These are phyloP conservation scores for Xestia c-nigrum DNA, from an alignment of 2,888 invertebrate genomes.

Conservation along the genomic window DNA sequence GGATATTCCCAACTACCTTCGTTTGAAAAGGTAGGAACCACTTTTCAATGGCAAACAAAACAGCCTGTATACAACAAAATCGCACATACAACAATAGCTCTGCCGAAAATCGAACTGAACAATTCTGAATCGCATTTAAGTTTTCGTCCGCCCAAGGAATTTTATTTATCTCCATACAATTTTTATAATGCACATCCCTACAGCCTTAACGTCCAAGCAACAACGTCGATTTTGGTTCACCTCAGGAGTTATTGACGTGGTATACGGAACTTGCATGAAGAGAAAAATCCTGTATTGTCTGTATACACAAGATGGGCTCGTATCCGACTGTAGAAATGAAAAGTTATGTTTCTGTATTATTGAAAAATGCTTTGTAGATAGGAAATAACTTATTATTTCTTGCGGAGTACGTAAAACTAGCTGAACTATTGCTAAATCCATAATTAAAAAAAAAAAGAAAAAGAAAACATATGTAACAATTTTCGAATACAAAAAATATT, in stretches of 20 bases:
- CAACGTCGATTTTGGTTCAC: slow-evolving; percentile 40
- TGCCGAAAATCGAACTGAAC: slow-evolving; percentile 56
- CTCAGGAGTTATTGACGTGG: slow-evolving; percentile 2
- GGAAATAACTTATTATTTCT: neutral
- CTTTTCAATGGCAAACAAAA: slow-evolving; percentile 32
- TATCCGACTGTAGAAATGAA: slow-evolving; percentile 42
- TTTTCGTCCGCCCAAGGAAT: slow-evolving; percentile 51
- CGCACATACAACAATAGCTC: slow-evolving; percentile 36
- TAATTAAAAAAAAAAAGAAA: neutral
- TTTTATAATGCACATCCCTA: slow-evolving; percentile 20
- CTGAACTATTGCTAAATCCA: neutral
- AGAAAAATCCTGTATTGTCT: slow-evolving; percentile 60
- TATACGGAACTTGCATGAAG: slow-evolving; percentile 56
- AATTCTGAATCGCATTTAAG: slow-evolving; percentile 66
- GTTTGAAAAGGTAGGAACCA: slow-evolving; percentile 6
- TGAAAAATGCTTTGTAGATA: slow-evolving; percentile 11
- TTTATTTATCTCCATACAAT: slow-evolving; percentile 57
- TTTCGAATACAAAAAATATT: neutral
- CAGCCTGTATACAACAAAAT: slow-evolving; percentile 30
- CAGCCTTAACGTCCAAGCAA: neutral
- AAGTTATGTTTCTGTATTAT: slow-evolving; percentile 53
- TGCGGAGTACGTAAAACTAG: neutral
- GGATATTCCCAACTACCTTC: neutral
- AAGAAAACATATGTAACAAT: neutral
- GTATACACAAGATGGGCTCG: slow-evolving; percentile 47